A percentile compares a stretch with the other conserved stretches of the same genome.
Evolutionary conservation across 2,113 vertebrate genomes (phyloP).

Genomic region (Crotalus helleri): DNA sequence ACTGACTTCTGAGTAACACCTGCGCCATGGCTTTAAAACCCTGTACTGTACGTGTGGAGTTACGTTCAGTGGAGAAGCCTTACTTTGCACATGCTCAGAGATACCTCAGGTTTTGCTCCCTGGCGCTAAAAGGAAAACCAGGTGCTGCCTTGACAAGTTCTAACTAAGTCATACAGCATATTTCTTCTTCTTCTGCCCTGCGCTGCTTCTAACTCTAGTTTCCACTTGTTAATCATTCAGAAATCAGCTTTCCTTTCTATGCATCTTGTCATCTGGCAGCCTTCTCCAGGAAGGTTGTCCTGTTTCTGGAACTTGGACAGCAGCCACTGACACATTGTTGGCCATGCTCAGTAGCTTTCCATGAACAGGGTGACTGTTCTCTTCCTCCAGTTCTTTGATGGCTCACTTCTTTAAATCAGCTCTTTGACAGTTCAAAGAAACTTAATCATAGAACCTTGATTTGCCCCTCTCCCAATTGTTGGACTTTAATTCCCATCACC

Average conservation of each 20-base stretch:
- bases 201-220: not conserved
- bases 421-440: not conserved
- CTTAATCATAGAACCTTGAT: not conserved
- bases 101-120: not conserved
- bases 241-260: not conserved
- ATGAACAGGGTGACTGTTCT: not conserved
- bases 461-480: not conserved
- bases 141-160: not conserved
- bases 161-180: not conserved
- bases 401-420: not conserved
- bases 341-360: not conserved
- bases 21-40: too few relatives aligned
- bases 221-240: not conserved
- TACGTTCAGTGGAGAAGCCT: not conserved
- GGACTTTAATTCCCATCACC: not conserved
- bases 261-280: not conserved
- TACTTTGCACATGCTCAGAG: not conserved
- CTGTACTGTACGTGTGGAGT: accelerated
- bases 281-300: not conserved
- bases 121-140: not conserved
- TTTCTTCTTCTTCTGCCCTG: not conserved
- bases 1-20: too few relatives aligned
- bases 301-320: not conserved
- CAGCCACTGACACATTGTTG: not conserved
- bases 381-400: not conserved